Evolutionary conservation across 2,797 vertebrate genomes (phyloP).

Genomic region (Acrossocheilus wenchowensis): DNA sequence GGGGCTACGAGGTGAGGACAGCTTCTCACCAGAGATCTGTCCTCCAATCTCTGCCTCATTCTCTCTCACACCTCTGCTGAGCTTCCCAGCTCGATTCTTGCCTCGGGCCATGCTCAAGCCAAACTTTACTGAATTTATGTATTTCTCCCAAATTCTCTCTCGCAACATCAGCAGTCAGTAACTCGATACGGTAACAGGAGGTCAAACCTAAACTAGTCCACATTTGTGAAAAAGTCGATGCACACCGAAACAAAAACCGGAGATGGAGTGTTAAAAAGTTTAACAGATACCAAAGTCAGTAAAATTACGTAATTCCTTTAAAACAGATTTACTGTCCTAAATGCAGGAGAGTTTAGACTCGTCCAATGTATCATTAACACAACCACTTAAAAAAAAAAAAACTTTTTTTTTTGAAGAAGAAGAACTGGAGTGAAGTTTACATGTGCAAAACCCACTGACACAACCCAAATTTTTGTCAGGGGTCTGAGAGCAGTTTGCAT

Average conservation of each 20-base stretch:
- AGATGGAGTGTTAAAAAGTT: slow-evolving; percentile 25
- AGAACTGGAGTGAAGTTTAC: background rate
- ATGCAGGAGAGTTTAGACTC: background rate
- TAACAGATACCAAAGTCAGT: background rate
- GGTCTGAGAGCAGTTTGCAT: background rate
- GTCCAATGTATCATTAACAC: background rate
- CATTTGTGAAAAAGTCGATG: slow-evolving; percentile 36
- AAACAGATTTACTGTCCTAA: slow-evolving; percentile 1
- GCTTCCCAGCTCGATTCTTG: slow-evolving; percentile 66
- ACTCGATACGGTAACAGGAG: slow-evolving; percentile 35
- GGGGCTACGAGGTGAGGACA: slow-evolving; percentile 64
- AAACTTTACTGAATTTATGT: slow-evolving; percentile 63
- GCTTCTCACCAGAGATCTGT: slow-evolving; percentile 56
- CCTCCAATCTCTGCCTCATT: slow-evolving; percentile 49
- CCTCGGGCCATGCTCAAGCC: slow-evolving; percentile 59
- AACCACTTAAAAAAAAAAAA: background rate
- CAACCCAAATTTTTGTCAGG: background rate
- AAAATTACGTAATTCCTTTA: slow-evolving; percentile 28
- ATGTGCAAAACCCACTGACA: background rate
- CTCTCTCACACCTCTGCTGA: slow-evolving; percentile 64
- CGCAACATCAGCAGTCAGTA: slow-evolving; percentile 56
- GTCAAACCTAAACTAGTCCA: slow-evolving; percentile 40
- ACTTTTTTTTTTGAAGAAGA: too few relatives aligned
- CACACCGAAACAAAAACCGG: background rate
- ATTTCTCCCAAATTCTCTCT: slow-evolving; percentile 56